These are phyloP conservation scores for Kuschelorhynchus macadamiae DNA, from an alignment of 2,888 invertebrate genomes.

Conservation along the genomic window DNA sequence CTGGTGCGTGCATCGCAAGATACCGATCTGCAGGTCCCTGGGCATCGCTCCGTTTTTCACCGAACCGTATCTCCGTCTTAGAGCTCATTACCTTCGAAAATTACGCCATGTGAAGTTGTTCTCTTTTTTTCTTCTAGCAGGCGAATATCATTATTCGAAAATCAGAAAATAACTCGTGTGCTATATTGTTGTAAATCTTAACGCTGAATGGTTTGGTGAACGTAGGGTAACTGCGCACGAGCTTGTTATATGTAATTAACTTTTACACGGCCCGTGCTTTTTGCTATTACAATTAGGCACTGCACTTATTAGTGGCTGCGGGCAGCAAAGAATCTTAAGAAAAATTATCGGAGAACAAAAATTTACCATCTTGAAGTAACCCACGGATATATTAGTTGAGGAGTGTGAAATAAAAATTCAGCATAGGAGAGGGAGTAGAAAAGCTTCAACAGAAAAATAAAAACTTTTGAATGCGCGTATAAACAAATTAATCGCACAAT, in stretches of 20 bases:
- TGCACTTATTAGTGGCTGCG: too few species aligned
- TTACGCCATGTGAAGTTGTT: slow-evolving; percentile 34
- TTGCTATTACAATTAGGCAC: not conserved
- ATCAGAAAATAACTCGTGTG: slow-evolving; percentile 29
- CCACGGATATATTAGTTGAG: too few species aligned
- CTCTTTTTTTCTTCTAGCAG: slow-evolving; percentile 20
- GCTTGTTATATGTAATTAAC: slow-evolving; percentile 10
- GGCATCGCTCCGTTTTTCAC: slow-evolving; percentile 43
- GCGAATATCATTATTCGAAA: slow-evolving; percentile 22
- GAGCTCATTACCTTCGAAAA: slow-evolving; percentile 49
- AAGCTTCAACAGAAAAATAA: too few species aligned
- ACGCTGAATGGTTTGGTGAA: slow-evolving; percentile 33
- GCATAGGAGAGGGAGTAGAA: too few species aligned
- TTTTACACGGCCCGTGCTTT: slow-evolving; percentile 3
- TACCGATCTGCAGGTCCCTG: slow-evolving; percentile 43
- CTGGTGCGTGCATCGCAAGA: slow-evolving; percentile 44
- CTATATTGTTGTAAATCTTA: slow-evolving; percentile 29
- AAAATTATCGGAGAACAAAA: too few species aligned
- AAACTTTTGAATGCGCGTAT: too few species aligned
- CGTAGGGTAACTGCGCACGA: slow-evolving; percentile 25
- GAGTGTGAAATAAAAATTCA: too few species aligned
- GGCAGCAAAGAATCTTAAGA: too few species aligned
- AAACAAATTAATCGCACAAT: too few species aligned
- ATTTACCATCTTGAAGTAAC: too few species aligned
- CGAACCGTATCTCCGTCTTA: slow-evolving; percentile 42